Evolutionary conservation across 1,140 invertebrate genomes (phyloP).

Genomic region (Drosophila varians): DNA sequence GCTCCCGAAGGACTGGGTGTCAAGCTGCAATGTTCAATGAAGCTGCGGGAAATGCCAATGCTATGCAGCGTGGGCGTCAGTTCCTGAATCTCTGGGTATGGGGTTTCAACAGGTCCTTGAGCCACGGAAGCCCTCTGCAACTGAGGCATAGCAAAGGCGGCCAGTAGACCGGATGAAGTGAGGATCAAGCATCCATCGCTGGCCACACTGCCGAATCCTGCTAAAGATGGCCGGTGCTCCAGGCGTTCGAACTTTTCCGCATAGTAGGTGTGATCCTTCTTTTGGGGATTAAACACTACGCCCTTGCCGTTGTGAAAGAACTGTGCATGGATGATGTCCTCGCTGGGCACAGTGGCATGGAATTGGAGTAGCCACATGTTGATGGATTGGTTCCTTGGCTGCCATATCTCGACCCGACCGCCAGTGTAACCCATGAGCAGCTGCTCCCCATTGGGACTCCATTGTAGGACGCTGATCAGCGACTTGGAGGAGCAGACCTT

Average conservation of each 20-base stretch:
- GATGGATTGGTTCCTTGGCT: conserved; percentile 90
- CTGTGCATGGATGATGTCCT: conserved; percentile 90
- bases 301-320: conserved; percentile 95
- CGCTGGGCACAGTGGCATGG: conserved; percentile 86
- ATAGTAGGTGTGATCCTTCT: conserved; percentile 90
- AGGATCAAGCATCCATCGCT: conserved; percentile 92
- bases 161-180: conserved; percentile 93
- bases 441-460: conserved; percentile 92
- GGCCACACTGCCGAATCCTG: conserved; percentile 92
- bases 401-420: conserved; percentile 91
- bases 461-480: conserved; percentile 91
- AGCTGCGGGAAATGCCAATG: conserved; percentile 89
- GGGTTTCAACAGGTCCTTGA: not conserved
- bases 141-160: conserved; percentile 86
- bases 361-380: conserved; percentile 90
- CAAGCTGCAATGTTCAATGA: conserved; percentile 89
- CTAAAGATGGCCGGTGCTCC: conserved; percentile 91
- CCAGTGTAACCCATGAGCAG: conserved; percentile 90
- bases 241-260: conserved; percentile 93
- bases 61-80: conserved; percentile 86
- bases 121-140: conserved; percentile 27
- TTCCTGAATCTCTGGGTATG: conserved; percentile 67
- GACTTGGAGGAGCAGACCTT: conserved; percentile 84
- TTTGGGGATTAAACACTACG: conserved; percentile 87
- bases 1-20: conserved; percentile 87